These are phyloP conservation scores for Aix galericulata DNA, from an alignment of 2,113 vertebrate genomes.

Conservation along the genomic window DNA sequence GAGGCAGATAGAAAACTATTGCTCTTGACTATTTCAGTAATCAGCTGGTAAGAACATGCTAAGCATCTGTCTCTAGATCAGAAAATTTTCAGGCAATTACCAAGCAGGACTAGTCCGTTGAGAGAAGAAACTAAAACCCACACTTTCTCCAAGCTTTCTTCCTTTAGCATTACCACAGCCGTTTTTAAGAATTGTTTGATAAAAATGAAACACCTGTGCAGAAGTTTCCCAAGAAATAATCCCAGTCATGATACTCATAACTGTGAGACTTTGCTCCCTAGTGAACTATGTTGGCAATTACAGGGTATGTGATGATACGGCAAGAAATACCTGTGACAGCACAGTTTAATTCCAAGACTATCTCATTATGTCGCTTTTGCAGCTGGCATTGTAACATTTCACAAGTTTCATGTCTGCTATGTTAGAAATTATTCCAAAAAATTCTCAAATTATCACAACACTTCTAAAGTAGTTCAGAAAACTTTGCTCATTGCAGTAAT, in stretches of 20 bases:
- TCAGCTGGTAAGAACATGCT: neutral
- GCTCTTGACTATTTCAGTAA: neutral
- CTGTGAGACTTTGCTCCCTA: neutral
- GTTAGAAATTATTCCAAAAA: neutral
- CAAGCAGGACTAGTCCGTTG: neutral
- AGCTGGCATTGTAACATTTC: neutral
- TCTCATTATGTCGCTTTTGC: neutral
- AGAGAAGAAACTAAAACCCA: neutral
- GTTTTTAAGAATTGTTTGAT: neutral
- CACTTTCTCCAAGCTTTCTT: neutral
- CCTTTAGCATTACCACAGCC: neutral
- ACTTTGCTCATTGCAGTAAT: neutral
- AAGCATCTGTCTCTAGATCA: neutral
- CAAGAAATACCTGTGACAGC: neutral
- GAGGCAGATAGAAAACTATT: neutral
- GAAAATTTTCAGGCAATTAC: neutral
- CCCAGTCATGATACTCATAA: neutral
- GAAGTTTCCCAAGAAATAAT: neutral
- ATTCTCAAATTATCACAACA: neutral
- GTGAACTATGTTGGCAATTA: neutral
- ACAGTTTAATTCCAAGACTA: neutral
- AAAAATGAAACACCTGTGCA: neutral
- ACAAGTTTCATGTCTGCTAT: neutral
- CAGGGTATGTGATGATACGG: rapidly evolving
- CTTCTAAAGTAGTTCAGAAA: neutral